phyloP scores from a whole-genome alignment of 1,140 invertebrate genomes.

The Diploscapter pachys region DNA sequence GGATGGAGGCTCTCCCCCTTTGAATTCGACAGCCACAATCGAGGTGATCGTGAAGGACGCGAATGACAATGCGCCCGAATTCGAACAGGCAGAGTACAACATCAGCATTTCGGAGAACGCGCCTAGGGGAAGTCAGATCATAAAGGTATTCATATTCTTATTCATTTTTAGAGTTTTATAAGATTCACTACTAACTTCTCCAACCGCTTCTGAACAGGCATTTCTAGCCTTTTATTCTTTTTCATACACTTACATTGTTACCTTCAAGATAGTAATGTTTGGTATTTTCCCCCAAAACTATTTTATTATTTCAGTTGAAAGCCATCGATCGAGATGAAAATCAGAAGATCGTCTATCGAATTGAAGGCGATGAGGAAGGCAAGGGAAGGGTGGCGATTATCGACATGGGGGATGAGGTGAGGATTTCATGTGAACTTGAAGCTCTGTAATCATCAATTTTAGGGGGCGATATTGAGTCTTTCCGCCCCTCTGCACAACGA shows the following conservation, averaged over 20 bases:
- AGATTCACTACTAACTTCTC: too few species aligned
- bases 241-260: too few species aligned
- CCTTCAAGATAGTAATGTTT: too few species aligned
- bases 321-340: conserved; percentile 49
- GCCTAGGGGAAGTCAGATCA: conserved; percentile 45
- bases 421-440: too few species aligned
- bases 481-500: conserved; percentile 33
- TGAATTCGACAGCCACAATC: conserved; percentile 64
- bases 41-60: conserved; percentile 82
- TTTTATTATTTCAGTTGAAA: conserved; percentile 11
- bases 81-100: conserved; percentile 64
- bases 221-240: too few species aligned
- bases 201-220: too few species aligned
- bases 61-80: conserved; percentile 87
- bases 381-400: conserved; percentile 45
- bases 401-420: conserved; percentile 33
- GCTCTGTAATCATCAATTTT: too few species aligned
- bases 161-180: too few species aligned
- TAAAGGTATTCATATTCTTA: conserved; percentile 11
- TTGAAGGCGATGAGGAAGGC: conserved; percentile 32
- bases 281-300: too few species aligned
- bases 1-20: conserved; percentile 48
- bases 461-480: conserved; percentile 47
- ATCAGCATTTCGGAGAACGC: conserved; percentile 47
- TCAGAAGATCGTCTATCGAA: conserved; percentile 49